phyloP scores from a whole-genome alignment of 2,888 invertebrate species.

The Xestoiulus laeticollis region DNA sequence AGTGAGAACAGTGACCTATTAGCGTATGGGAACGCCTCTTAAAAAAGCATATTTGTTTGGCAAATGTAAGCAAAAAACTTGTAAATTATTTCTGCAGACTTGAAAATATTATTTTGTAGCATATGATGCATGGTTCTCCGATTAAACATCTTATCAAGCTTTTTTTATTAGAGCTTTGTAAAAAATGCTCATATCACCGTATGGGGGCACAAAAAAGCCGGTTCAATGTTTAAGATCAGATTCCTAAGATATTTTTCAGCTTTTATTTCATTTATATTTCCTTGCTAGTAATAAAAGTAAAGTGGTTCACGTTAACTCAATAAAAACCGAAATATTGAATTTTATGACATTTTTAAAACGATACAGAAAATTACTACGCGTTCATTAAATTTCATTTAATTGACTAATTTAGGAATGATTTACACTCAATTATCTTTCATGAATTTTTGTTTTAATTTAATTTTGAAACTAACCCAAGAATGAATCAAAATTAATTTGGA shows the following conservation, averaged over 20 bases:
- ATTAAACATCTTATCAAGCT: background rate
- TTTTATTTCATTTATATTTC: background rate
- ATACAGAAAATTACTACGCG: no score
- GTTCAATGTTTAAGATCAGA: background rate
- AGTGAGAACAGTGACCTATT: constrained; percentile 27
- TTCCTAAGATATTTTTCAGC: background rate
- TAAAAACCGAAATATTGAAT: no score
- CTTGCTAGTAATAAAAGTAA: background rate
- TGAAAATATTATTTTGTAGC: background rate
- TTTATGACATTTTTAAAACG: no score
- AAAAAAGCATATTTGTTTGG: background rate
- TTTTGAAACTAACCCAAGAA: no score
- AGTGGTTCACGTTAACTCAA: no score
- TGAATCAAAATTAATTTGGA: no score
- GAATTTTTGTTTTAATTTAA: no score
- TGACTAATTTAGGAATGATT: no score
- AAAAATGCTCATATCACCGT: constrained; percentile 12
- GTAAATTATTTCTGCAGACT: constrained; percentile 32
- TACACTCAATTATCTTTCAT: no score
- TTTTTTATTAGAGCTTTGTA: background rate
- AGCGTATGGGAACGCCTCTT: background rate
- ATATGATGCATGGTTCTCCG: constrained; percentile 24
- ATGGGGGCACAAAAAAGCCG: background rate
- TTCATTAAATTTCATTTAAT: no score
- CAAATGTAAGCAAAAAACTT: constrained; percentile 4